These are phyloP conservation scores for Oryzias javanicus DNA, from an alignment of 2,113 vertebrate species.

Conservation along the genomic window DNA sequence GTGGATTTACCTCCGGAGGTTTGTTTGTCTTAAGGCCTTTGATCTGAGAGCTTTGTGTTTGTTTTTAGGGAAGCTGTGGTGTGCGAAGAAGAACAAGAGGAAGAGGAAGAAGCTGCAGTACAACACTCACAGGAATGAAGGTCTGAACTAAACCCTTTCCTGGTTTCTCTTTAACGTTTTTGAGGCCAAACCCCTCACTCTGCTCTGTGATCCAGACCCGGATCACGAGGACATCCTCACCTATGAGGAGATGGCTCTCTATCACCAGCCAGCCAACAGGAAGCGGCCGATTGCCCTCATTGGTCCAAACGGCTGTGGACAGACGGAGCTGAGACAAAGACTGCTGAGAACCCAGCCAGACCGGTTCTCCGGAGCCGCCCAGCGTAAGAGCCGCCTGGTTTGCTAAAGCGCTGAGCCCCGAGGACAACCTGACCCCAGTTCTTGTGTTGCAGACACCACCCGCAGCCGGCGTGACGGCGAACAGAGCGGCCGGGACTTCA, in stretches of 20 bases:
- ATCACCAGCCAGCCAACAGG: constrained; percentile 96
- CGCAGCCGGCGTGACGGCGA: constrained; percentile 89
- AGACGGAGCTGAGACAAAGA: constrained; percentile 88
- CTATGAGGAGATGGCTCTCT: constrained; percentile 98
- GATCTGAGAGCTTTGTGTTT: background rate
- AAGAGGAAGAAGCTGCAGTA: constrained; percentile 95
- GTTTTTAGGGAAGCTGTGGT: constrained; percentile 93
- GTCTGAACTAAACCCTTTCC: constrained; percentile 57
- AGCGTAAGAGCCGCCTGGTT: constrained; percentile 78
- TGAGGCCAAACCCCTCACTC: background rate
- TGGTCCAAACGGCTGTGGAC: constrained; percentile 90
- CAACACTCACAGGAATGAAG: constrained; percentile 93
- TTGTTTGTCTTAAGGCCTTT: background rate
- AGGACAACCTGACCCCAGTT: background rate
- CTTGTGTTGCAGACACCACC: constrained; percentile 84
- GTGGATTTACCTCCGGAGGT: background rate
- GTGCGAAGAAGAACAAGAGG: constrained; percentile 98
- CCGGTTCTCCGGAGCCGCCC: constrained; percentile 89
- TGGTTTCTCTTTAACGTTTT: background rate
- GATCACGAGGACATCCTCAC: constrained; percentile 96
- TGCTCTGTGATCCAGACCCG: constrained; percentile 75
- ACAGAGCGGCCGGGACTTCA: constrained; percentile 89
- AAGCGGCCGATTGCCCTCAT: constrained; percentile 94
- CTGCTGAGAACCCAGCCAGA: constrained; percentile 89
- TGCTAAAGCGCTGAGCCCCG: no score